Conservation (phyloP, 2,113 vertebrate species). For the Oplegnathus fasciatus region DNA sequence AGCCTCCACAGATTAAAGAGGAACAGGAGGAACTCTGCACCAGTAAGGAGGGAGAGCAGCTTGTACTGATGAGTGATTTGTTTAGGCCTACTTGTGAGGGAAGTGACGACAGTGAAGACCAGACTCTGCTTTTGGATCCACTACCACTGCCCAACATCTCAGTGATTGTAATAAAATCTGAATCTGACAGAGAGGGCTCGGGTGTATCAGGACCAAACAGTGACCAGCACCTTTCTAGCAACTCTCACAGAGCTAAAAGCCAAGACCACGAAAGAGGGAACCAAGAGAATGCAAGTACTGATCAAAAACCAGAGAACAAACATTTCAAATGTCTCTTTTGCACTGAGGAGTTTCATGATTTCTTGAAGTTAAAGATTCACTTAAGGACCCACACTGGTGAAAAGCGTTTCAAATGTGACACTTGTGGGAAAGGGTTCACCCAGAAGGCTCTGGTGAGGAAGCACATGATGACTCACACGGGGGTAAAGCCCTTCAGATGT, state of each 20-base stretch:
- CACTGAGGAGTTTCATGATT: slow-evolving; percentile 18
- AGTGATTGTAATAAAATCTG: not conserved
- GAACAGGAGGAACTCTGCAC: slow-evolving; percentile 28
- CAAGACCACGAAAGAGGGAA: not conserved
- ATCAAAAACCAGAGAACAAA: not conserved
- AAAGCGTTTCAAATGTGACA: slow-evolving; percentile 29
- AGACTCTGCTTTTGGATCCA: not conserved
- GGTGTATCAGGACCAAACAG: not conserved
- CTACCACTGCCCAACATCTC: not conserved
- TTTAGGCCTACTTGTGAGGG: not conserved
- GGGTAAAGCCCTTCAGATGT: not conserved
- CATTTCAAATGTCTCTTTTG: slow-evolving; percentile 21
- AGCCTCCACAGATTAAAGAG: not conserved
- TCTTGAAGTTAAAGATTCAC: slow-evolving; percentile 5
- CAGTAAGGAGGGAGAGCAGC: slow-evolving; percentile 15
- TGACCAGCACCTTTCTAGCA: slow-evolving; percentile 7
- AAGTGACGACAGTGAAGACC: not conserved
- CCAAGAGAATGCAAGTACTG: no score
- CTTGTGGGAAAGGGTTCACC: slow-evolving; percentile 45
- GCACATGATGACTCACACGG: not conserved
- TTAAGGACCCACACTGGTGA: not conserved
- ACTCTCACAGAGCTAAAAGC: not conserved
- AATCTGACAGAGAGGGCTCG: not conserved
- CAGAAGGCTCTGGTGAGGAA: not conserved
- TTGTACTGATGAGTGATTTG: not conserved